Base-by-base conservation (phyloP, 2,113 vertebrate species). In the Heloderma charlesbogerti region DNA sequence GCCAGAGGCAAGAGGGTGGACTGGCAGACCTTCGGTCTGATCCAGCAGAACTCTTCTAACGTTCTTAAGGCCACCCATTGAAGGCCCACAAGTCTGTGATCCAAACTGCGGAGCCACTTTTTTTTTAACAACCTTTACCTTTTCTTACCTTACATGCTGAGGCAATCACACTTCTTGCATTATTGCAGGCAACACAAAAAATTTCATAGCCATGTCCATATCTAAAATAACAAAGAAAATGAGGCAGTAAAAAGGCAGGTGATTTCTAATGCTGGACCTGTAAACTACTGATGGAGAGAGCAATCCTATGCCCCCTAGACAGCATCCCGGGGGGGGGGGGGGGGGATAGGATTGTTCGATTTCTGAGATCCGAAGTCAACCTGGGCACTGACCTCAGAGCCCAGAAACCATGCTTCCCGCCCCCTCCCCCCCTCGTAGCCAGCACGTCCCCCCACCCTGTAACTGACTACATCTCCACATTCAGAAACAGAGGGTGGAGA, bases 181-280 rank as follows among this genome's bases (percentile, higher is more conserved):
- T 96, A 96, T 99, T 99, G 90, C 98, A 98, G 37, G 98, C 97
- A 90, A 99, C 97, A 96, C 98, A 98, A 97, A 99, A 99, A 96
- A 99, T 98, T 97, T 99, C 99, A 95, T 99, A 99, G 91, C 99
- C 99, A 40, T 99, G 99, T 89, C 99, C 99, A 13, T 99, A 99
- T 90, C 99, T 99, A 96, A 87, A 96, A 97, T 80, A 90, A 84
- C 95, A 45, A 34, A 86, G 87, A 86, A 91, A 88, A 77, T 43
- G 27, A 92, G 2, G 45, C 20, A 71, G 40, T 71, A 83, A 83
- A 74, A 45, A 31, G 40, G 66, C n/a, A 63, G 54, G 25, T 43
- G 16, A 75, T 29, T n/a, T 45, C 6, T 48, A 66, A 48, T 51
- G 25, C 40, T 43, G 67, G 75, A 12, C n/a, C 63, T 29, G 22